Conservation (phyloP, 2,113 vertebrate species). For the Rostratula benghalensis region DNA sequence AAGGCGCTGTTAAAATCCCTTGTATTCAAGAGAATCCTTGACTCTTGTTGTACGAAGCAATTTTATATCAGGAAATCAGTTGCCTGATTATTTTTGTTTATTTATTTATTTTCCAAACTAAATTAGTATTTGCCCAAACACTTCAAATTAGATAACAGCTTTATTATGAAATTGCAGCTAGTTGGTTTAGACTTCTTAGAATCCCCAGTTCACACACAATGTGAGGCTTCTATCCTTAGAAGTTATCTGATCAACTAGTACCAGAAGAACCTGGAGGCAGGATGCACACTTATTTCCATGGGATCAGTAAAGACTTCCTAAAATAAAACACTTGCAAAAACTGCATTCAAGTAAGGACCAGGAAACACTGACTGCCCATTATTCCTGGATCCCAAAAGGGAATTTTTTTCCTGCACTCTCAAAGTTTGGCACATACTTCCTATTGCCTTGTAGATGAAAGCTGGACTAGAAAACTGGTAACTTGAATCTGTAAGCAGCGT, state of each 20-base stretch:
- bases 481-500: background rate
- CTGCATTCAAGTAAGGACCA: background rate
- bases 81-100: constrained; percentile 33
- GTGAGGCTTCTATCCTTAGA: background rate
- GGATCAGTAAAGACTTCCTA: background rate
- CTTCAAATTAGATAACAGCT: background rate
- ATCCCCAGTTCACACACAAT: background rate
- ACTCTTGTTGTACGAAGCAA: constrained; percentile 48
- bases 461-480: background rate
- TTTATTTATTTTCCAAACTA: constrained; percentile 25
- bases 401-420: background rate
- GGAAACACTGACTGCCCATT: background rate
- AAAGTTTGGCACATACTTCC: background rate
- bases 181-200: background rate
- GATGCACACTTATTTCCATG: rapidly evolving
- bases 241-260: background rate
- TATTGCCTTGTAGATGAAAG: background rate
- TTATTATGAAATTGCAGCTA: constrained; percentile 6
- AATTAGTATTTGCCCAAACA: constrained; percentile 35
- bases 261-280: background rate
- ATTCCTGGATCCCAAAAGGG: background rate
- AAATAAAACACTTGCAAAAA: background rate
- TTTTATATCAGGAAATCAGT: constrained; percentile 52
- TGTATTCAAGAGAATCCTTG: constrained; percentile 53
- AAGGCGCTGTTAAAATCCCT: constrained; percentile 19